Base-by-base conservation (phyloP, 2,113 vertebrate genomes). In the Gallinago undulata region DNA sequence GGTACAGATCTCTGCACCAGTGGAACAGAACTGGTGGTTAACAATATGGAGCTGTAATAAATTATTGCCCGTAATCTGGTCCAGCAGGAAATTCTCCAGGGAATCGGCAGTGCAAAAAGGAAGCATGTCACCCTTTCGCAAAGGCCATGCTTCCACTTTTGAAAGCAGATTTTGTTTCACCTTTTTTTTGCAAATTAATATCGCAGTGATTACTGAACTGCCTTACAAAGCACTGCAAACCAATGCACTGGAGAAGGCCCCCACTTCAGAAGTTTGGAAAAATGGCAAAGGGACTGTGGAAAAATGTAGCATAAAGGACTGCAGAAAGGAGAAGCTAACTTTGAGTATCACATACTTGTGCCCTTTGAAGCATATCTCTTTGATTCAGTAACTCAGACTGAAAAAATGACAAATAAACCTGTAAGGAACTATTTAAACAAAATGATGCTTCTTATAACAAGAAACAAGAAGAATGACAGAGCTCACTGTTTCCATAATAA, bases 41-140 rank as follows among this genome's bases (percentile, higher is more conserved):
- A 90, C 51, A 89, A 56, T 28, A 87, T 60, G 69, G 84, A 91
- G 70, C 75, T 83, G 60, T 80, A 88, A 93, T 83, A 89, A 96
- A 94, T 92, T 78, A 93, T 11, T 82, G 33, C 48, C 28, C 1
- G 3, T 47, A 93, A 87, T 50, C 53, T 1, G 6, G 51, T 35
- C 77, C 81, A 93, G 88, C 66, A 94, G 92, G 89, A 95, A 89
- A 92, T 64, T 94, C 92, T 87, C 89, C 74, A 76, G 66, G 74
- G 77, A 96, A 92, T 84, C 62, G 87, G 69, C 80, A 89, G 45
- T 59, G 77, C 92, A 66, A 69, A 92, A 91, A 77, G 76, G 84
- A 96, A 94, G 59, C 45, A 43, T 41, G 48, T 63, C 85, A 70
- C 28, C 25, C 28, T 73, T 53, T 64, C 16, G 63, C 87, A 89